A percentile compares a stretch with the other conserved stretches of the same genome.
These are phyloP conservation scores for Petrolisthes manimaculis DNA, from an alignment of 2,888 invertebrate genomes.

Conservation along the genomic window DNA sequence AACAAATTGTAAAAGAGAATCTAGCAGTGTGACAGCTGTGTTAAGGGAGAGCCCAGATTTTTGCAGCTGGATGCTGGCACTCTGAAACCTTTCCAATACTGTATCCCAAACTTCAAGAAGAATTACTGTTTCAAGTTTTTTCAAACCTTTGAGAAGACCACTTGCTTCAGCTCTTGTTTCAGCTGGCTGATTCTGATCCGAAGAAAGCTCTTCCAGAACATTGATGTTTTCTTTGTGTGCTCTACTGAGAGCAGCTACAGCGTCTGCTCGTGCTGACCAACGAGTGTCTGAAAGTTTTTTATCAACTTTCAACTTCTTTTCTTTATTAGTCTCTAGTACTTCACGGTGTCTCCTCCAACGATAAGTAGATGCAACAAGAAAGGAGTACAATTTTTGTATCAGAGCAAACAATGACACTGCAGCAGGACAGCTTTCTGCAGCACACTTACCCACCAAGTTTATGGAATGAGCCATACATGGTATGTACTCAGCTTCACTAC, in stretches of 20 bases:
- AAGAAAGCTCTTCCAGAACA: background rate
- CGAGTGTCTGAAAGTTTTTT: background rate
- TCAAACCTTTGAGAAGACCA: slow-evolving; percentile 1
- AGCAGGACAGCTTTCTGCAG: background rate
- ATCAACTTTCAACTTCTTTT: background rate
- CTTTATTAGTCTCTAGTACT: background rate
- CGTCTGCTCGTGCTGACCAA: slow-evolving; percentile 1
- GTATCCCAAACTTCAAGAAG: background rate
- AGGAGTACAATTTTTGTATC: background rate
- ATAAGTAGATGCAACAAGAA: background rate
- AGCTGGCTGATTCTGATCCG: background rate
- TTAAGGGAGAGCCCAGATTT: background rate
- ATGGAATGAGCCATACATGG: slow-evolving; percentile 7
- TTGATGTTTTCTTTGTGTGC: background rate
- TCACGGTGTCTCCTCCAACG: background rate
- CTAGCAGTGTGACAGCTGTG: slow-evolving; percentile 1
- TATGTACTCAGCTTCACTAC: background rate
- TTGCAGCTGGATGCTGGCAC: background rate
- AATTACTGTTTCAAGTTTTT: background rate
- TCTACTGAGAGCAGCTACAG: background rate
- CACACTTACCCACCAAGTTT: slow-evolving; percentile 3
- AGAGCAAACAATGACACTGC: slow-evolving; percentile 1
- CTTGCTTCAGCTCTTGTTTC: background rate
- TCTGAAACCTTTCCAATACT: slow-evolving; percentile 9
- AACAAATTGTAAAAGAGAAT: slow-evolving; percentile 25